Evolutionary conservation across 2,888 invertebrate genomes (phyloP).

Genomic region (Amphipyra tragopoginis): DNA sequence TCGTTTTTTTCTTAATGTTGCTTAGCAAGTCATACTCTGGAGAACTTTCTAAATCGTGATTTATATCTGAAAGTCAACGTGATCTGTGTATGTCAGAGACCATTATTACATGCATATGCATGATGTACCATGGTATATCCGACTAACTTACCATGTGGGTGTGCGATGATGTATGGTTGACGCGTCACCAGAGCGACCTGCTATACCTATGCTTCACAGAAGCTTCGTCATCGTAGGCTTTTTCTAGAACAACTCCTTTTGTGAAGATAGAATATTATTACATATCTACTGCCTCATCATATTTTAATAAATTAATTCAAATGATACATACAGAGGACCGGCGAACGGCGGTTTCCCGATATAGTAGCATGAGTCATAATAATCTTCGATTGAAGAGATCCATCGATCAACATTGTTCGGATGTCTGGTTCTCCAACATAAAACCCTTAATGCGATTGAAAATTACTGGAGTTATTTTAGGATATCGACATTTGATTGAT

Average conservation of each 20-base stretch:
- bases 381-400: conserved; percentile 14
- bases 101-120: neutral
- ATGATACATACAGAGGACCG: conserved; percentile 7
- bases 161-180: neutral
- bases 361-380: conserved; percentile 45
- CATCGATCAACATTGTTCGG: conserved; percentile 38
- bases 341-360: conserved; percentile 18
- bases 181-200: neutral
- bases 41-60: too few relatives aligned
- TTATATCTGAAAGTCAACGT: too few relatives aligned
- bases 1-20: too few relatives aligned
- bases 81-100: too few relatives aligned
- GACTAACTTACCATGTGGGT: too few relatives aligned
- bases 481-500: conserved; percentile 6
- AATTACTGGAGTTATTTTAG: conserved; percentile 24
- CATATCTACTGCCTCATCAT: conserved; percentile 36
- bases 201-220: neutral
- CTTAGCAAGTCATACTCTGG: too few relatives aligned
- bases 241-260: conserved; percentile 26
- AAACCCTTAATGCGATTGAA: conserved; percentile 24
- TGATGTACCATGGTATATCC: neutral
- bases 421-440: conserved; percentile 32
- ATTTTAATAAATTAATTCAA: conserved; percentile 31
- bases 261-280: conserved; percentile 22
- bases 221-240: conserved; percentile 3